Base-by-base conservation (phyloP, 2,797 vertebrate genomes). In the Leontopithecus rosalia region DNA sequence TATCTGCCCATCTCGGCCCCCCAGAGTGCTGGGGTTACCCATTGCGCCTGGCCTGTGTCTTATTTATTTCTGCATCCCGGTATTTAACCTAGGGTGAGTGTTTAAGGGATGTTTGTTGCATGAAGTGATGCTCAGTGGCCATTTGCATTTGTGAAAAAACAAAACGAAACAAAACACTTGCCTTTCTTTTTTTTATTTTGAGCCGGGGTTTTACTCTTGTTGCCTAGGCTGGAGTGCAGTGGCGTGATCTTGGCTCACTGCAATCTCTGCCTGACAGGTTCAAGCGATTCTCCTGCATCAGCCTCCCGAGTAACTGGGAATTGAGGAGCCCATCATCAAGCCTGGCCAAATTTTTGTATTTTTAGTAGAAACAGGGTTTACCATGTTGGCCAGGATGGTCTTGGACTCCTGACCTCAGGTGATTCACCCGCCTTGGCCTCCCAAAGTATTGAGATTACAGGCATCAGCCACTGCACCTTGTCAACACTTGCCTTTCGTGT, bases 91-190 rank as follows among this genome's bases (percentile, higher is more conserved):
- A 2, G 10, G 46, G 73, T 57, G 77, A 72, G n/a, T 12, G 19
- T 36, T 92, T 90, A 39, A 86, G 30, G 79, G 58, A 82, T 48
- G 50, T 43, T n/a, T 61, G 43, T 43, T 83, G 80, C 36, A 70
- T 73, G 72, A 81, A 73, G 43, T 84, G 41, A 76, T 73, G 33
- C 39, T 95, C 86, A 86, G 39, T 57, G 84, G 48, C 43, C 41
- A 9, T 70, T 96, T 14, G 11, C 2, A 26, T 46, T 28, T 86
- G 57, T 52, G 39, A 81, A 61, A 46, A 50, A 70, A 70, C 64
- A 70, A 70, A n/a, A 64, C 30, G 15, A 64, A 64, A 70, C 67
- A 70, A 36, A 70, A 70, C 19, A 11, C 19, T 36, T 36, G 61
- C 41, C 5, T 26, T 75, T 41, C 14, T 76, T 64, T 64, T 61